A percentile compares a stretch with the other conserved stretches of the same genome.
These are phyloP conservation scores for Anguilla obscura DNA, from an alignment of 2,797 vertebrate species.

Conservation along the genomic window DNA sequence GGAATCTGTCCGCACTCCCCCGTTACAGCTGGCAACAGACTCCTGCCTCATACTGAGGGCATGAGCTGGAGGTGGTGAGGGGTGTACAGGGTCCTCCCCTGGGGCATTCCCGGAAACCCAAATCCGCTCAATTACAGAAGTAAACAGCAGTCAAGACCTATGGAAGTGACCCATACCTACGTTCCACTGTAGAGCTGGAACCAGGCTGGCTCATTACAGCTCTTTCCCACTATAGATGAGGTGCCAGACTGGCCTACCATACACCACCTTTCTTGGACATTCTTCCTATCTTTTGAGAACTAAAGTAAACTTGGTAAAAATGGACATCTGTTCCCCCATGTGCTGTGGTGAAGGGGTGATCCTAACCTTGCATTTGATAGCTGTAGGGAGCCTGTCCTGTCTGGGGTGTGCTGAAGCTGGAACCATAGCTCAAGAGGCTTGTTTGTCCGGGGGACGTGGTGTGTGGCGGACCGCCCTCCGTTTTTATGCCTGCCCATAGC, in stretches of 20 bases:
- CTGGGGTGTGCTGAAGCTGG: constrained; percentile 93
- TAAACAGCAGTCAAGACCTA: neutral
- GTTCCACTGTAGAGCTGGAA: constrained; percentile 34
- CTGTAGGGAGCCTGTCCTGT: constrained; percentile 98
- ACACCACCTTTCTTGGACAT: neutral
- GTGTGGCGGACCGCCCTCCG: constrained; percentile 93
- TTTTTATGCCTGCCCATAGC: constrained; percentile 99
- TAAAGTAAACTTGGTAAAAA: constrained; percentile 54
- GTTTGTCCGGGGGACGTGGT: constrained; percentile 94
- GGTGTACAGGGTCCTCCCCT: constrained; percentile 42
- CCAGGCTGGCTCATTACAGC: neutral
- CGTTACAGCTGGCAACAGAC: constrained; percentile 69
- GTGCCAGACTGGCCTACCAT: constrained; percentile 2
- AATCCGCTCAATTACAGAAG: constrained; percentile 54
- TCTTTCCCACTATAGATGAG: neutral
- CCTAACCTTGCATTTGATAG: constrained; percentile 99
- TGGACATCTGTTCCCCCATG: constrained; percentile 30
- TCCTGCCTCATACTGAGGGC: constrained; percentile 56
- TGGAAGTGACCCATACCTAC: neutral
- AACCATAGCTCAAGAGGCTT: constrained; percentile 95
- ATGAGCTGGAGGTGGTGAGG: constrained; percentile 61
- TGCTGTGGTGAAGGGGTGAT: constrained; percentile 42
- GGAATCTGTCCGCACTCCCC: constrained; percentile 62
- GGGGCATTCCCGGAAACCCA: constrained; percentile 44
- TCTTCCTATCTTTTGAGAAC: neutral